These are phyloP conservation scores for Aplysia californica DNA, from an alignment of 1,140 invertebrate genomes.

Conservation along the genomic window DNA sequence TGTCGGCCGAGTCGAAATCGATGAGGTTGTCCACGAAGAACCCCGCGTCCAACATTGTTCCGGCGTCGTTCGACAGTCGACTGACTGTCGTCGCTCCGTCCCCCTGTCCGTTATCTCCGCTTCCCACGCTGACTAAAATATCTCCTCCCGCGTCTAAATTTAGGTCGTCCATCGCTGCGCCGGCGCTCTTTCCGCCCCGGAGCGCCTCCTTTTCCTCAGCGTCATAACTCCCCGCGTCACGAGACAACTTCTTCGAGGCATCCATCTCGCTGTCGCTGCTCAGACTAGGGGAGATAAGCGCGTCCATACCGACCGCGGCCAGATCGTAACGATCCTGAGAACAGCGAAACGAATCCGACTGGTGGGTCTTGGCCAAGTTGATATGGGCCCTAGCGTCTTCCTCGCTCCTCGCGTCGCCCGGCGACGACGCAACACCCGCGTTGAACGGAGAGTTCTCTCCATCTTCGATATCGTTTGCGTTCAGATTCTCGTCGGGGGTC, in stretches of 20 bases:
- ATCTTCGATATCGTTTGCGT: too few relatives aligned
- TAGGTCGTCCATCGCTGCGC: background rate
- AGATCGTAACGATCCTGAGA: conserved; percentile 20
- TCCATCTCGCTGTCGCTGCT: conserved; percentile 24
- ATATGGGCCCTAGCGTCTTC: conserved; percentile 13
- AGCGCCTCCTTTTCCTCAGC: background rate
- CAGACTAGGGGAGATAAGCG: conserved; percentile 19
- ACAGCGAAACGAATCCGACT: conserved; percentile 13
- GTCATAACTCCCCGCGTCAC: background rate
- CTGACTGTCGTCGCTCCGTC: too few relatives aligned
- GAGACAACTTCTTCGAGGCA: background rate
- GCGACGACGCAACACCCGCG: background rate
- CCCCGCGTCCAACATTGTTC: background rate
- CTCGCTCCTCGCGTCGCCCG: background rate
- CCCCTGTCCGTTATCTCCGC: background rate
- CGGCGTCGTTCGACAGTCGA: too few relatives aligned
- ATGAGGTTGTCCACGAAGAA: background rate
- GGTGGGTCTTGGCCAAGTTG: conserved; percentile 18
- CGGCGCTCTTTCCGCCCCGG: background rate
- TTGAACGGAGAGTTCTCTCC: background rate
- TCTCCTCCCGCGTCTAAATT: background rate
- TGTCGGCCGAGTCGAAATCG: background rate
- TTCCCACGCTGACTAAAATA: background rate
- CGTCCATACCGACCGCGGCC: conserved; percentile 7
- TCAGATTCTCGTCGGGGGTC: conserved; percentile 35